Conservation (phyloP, 2,113 vertebrate species). For the Dipodomys ordii region DNA sequence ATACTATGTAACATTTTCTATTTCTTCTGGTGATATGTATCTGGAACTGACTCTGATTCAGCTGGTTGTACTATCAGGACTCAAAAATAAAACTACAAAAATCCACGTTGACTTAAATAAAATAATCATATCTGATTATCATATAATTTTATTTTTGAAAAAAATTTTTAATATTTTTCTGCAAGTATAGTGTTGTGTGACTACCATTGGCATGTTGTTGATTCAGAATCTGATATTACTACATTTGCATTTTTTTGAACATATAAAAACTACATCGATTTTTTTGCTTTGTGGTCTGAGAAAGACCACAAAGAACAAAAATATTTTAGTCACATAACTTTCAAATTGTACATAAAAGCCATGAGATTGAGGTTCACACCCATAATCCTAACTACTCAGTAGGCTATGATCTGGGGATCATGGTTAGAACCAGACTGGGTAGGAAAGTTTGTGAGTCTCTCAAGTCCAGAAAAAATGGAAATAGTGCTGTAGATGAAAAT, state of each 20-base stretch:
- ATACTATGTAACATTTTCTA: neutral
- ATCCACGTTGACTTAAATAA: neutral
- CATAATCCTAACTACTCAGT: too few relatives aligned
- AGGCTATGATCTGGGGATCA: too few relatives aligned
- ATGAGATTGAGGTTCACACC: too few relatives aligned
- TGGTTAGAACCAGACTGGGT: too few relatives aligned
- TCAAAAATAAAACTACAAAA: neutral
- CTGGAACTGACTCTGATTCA: neutral
- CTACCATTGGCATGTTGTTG: neutral
- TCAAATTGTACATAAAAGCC: neutral
- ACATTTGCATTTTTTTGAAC: slow-evolving; percentile 10
- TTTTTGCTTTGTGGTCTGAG: neutral
- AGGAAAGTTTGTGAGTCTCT: too few relatives aligned
- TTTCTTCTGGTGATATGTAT: neutral
- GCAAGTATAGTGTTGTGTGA: neutral
- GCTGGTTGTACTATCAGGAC: neutral
- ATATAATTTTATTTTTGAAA: slow-evolving; percentile 28
- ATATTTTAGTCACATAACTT: neutral
- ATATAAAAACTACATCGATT: neutral
- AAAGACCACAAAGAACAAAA: neutral
- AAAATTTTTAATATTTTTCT: neutral
- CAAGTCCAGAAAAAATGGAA: too few relatives aligned
- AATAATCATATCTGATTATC: neutral
- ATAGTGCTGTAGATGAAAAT: too few relatives aligned
- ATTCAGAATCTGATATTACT: neutral